These are phyloP conservation scores for Drosophila acutilabella DNA, from an alignment of 2,888 invertebrate species.

Conservation along the genomic window DNA sequence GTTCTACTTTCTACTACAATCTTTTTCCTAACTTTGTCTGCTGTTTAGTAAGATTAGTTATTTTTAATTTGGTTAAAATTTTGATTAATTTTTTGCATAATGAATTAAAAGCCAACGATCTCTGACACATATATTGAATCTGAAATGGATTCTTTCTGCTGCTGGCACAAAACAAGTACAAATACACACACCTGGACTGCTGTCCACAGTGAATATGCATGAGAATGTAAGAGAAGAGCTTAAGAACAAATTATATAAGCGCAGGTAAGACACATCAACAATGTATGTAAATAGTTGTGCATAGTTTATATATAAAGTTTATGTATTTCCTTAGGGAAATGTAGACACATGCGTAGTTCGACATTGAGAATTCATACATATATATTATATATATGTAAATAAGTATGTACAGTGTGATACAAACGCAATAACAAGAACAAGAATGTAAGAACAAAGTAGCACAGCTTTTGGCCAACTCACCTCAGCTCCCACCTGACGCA, in stretches of 20 bases:
- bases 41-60: slow-evolving; percentile 33
- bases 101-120: slow-evolving; percentile 19
- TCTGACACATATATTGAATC: slow-evolving; percentile 4
- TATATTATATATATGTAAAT: slow-evolving; percentile 25
- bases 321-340: slow-evolving; percentile 6
- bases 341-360: slow-evolving; percentile 31
- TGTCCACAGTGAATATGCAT: neutral
- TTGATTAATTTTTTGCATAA: slow-evolving; percentile 23
- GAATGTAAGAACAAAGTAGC: slow-evolving; percentile 1
- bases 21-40: slow-evolving; percentile 1
- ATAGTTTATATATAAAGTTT: slow-evolving; percentile 7
- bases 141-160: slow-evolving; percentile 1
- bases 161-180: slow-evolving; percentile 8
- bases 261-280: slow-evolving; percentile 27
- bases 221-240: neutral
- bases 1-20: slow-evolving; percentile 6
- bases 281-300: slow-evolving; percentile 19
- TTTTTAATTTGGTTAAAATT: slow-evolving; percentile 33
- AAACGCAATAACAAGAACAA: slow-evolving; percentile 13
- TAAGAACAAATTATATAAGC: neutral
- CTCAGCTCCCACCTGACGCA: slow-evolving; percentile 85
- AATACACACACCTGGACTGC: neutral
- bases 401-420: slow-evolving; percentile 45
- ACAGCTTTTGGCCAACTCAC: slow-evolving; percentile 71
- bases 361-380: slow-evolving; percentile 35